Evolutionary conservation across 1,140 invertebrate species (phyloP), one percentile per base, ranked within the genome.

Genomic region (Aphaenogaster ashmeadi): DNA sequence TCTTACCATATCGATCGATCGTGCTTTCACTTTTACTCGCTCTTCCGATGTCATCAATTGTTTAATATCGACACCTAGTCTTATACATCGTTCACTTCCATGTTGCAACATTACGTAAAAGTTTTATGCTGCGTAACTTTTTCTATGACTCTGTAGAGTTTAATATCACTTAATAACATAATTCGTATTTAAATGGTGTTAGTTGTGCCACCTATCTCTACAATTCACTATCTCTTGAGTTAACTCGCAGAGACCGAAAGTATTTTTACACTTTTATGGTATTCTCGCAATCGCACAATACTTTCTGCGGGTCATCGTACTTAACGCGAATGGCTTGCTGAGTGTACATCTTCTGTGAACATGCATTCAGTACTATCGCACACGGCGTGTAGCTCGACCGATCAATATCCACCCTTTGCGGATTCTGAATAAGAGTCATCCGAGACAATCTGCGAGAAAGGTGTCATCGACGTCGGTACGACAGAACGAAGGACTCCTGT

Each of bases 21-120:
- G 67, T 62, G 85, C 77, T 87, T 89, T 91, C 78, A 89, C 84
- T 91, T 90, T 88, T 90, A 81, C 47, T 78, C 87, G 52, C 60
- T 44, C 41, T 69, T 8, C 54, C 71, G 75, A 87, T 89, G 84
- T 89, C 84, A 78, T 52, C 56, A 54, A 44, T 36, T 41, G 13
- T 74, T 74, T 84, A 50, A 84, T 72, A 58, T 74, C 50, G 11
- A 58, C 13, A 47, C 4, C 15, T 64, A 21, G 9, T 3, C 64
- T 50, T 62, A n/a, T 78, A 27, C 3, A 27, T 36, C 13, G 50
- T 50, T 38, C 44, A 1, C 15, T 47, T 79, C 47, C 11, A 47
- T 13, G 4, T 11, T 41, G 5, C 8, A 0, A 38, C 9, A 15
- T 8, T 21, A 69, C 2, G 3, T 58, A 9, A 7, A 62, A 64